Base-by-base conservation (phyloP, 2,113 vertebrate genomes). In the Cynopterus brachyotis region DNA sequence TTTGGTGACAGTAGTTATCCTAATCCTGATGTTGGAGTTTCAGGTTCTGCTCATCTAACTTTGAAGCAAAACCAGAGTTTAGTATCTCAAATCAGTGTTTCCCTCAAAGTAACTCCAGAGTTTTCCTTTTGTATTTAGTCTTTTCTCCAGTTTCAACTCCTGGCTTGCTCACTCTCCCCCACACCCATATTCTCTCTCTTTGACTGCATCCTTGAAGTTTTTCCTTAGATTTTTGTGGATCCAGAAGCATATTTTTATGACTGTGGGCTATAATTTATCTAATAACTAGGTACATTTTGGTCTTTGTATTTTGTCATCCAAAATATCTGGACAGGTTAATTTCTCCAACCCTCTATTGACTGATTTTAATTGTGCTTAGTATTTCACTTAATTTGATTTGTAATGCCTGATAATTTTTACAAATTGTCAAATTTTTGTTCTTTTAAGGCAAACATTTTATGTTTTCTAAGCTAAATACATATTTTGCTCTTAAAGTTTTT, bases 361-460 rank as follows among this genome's bases (percentile, higher is more conserved):
- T 88, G 37, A 67, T 50, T 75, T 82, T 69, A 95, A 83, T 69
- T 53, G 57, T 75, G n/a, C 19, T 92, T 17, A 66, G 11, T 81
- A 47, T 66, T 75, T 82, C 40, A 15, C 32, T 72, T 73, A 66
- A 30, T 95, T n/a, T 82, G 26, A 50, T 47, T 16, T 76, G n/a
- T 15, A 11, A 15, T 45, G 22, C 0, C 82, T 28, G 2, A 4
- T 37, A 19, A 62, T 66, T 95, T 87, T 17, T 30, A 88, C 76
- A 95, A 70, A 30, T 55, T 93, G 12, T 87, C 12, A 86, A 73
- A 37, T 32, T 91, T 88, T 26, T 94, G 76, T 92, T 55, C 30
- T 94, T 85, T 92, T 47, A 80, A 60, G 12, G 28, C 12, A 93
- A 93, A 72, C 12, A 4, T 78, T 70, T 47, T 4, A 64, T 76